These are phyloP conservation scores for Thalpophila matura DNA, from an alignment of 2,888 invertebrate genomes.

Conservation along the genomic window DNA sequence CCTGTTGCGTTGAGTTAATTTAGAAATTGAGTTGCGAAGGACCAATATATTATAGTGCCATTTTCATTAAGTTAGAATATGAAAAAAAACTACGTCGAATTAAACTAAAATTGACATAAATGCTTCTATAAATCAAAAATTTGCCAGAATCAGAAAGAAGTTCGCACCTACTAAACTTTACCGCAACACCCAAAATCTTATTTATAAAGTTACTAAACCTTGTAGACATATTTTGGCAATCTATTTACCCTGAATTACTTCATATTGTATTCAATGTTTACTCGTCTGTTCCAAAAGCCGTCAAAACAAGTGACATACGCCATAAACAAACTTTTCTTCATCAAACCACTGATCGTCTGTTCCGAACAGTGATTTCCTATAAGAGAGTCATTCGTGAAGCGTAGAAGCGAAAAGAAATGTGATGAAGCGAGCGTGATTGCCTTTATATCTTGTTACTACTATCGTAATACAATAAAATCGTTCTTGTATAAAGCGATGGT, in stretches of 20 bases:
- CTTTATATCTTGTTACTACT: constrained; percentile 41
- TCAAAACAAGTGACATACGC: neutral
- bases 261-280: neutral
- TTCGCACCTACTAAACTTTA: no score
- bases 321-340: constrained; percentile 1
- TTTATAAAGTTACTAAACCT: neutral
- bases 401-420: constrained; percentile 22
- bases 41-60: neutral
- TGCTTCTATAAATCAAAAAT: no score
- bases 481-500: constrained; percentile 50
- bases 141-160: no score
- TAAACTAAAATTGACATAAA: no score
- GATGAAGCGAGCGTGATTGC: constrained; percentile 29
- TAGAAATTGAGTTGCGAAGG: constrained; percentile 28
- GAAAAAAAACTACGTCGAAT: no score
- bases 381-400: constrained; percentile 19
- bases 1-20: constrained; percentile 43
- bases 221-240: neutral
- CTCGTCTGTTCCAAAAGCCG: neutral
- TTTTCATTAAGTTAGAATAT: neutral
- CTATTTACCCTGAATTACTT: neutral
- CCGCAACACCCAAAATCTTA: neutral
- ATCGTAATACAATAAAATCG: constrained; percentile 58
- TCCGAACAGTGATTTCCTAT: neutral
- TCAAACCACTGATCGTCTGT: constrained; percentile 1